Evolutionary conservation across 2,797 vertebrate species (phyloP).

Genomic region (Lacerta viridis): DNA sequence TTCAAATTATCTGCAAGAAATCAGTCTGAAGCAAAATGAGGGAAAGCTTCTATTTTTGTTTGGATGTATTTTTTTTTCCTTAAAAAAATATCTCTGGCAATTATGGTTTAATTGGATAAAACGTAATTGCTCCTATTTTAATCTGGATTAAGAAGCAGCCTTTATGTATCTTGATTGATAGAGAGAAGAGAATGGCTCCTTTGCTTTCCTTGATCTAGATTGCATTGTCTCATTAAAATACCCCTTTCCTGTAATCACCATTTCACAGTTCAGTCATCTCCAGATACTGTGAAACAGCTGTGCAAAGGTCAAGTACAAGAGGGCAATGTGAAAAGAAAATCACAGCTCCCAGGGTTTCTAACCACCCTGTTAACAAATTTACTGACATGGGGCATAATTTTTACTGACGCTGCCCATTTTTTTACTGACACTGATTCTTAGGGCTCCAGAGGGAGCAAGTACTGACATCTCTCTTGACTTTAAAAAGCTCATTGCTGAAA

Average conservation of each 20-base stretch:
- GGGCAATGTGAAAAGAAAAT: slow-evolving; percentile 66
- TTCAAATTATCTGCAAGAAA: slow-evolving; percentile 24
- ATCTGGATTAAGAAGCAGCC: slow-evolving; percentile 61
- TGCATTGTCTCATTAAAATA: slow-evolving; percentile 71
- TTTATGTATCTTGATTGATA: slow-evolving; percentile 59
- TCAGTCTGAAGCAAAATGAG: slow-evolving; percentile 26
- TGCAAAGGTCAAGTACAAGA: slow-evolving; percentile 72
- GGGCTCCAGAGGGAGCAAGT: slow-evolving; percentile 65
- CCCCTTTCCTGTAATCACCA: slow-evolving; percentile 58
- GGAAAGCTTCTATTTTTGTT: slow-evolving; percentile 22
- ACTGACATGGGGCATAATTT: slow-evolving; percentile 72
- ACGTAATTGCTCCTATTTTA: slow-evolving; percentile 54
- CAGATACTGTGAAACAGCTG: slow-evolving; percentile 67
- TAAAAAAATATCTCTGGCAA: slow-evolving; percentile 26
- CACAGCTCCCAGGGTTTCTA: slow-evolving; percentile 62
- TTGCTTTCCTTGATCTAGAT: slow-evolving; percentile 56
- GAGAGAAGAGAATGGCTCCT: slow-evolving; percentile 67
- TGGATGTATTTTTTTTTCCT: background rate
- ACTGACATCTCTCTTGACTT: slow-evolving; percentile 69
- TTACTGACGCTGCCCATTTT: slow-evolving; percentile 64
- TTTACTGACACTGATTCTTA: slow-evolving; percentile 69
- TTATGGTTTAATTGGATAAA: slow-evolving; percentile 47
- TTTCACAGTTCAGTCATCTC: slow-evolving; percentile 72
- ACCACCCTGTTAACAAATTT: slow-evolving; percentile 70
- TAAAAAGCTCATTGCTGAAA: slow-evolving; percentile 68